These are phyloP conservation scores for Poeciliopsis gracilis DNA, from an alignment of 2,797 vertebrate species.

Conservation along the genomic window DNA sequence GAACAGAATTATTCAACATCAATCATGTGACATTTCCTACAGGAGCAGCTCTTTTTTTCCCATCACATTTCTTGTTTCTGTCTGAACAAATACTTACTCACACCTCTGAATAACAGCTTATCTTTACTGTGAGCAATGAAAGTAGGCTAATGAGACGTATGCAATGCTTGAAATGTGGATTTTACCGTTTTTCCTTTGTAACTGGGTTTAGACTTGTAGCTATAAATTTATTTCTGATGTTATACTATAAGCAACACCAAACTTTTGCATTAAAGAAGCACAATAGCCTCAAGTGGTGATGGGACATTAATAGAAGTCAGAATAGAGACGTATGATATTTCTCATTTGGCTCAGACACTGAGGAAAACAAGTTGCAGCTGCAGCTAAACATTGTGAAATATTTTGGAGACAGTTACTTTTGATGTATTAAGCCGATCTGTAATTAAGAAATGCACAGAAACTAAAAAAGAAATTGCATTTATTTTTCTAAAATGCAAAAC, in stretches of 20 bases:
- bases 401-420: background rate
- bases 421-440: background rate
- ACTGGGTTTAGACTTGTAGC: background rate
- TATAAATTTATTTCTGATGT: background rate
- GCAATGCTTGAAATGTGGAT: background rate
- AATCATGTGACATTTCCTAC: slow-evolving; percentile 16
- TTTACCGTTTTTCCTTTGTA: background rate
- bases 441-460: background rate
- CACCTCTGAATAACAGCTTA: slow-evolving; percentile 38
- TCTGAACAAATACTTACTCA: slow-evolving; percentile 46
- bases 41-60: slow-evolving; percentile 9
- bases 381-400: background rate
- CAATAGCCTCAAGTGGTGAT: background rate
- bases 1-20: slow-evolving; percentile 19
- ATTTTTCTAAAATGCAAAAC: background rate
- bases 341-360: background rate
- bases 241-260: background rate
- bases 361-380: slow-evolving; percentile 1
- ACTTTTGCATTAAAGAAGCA: background rate
- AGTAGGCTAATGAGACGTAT: background rate
- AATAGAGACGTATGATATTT: background rate
- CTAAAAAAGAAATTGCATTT: background rate
- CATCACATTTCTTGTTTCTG: slow-evolving; percentile 11
- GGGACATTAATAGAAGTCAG: background rate
- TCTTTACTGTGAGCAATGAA: slow-evolving; percentile 20